A percentile compares a stretch with the other conserved stretches of the same genome.
Evolutionary conservation across 37 sponge, comb jelly and placozoan genomes (phyloP).

Genomic region (Halisarca cf. caerulea): DNA sequence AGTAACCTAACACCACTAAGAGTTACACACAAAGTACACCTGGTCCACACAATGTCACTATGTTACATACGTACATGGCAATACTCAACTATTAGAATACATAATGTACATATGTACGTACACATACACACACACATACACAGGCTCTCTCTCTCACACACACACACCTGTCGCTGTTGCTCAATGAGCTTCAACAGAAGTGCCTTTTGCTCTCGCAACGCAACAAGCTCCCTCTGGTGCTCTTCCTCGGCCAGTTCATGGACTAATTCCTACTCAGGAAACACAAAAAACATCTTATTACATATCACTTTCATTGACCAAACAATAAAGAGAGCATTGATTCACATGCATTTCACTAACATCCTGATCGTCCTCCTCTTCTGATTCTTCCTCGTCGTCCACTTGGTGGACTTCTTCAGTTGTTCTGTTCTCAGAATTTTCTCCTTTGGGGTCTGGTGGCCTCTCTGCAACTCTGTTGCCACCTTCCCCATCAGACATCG

Average conservation of each 20-base stretch:
- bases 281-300: not conserved
- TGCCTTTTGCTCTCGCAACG: constrained; percentile 21
- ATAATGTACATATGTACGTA: no score
- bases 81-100: no score
- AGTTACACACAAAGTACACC: no score
- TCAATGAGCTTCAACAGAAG: constrained; percentile 17
- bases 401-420: not conserved
- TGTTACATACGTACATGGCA: no score
- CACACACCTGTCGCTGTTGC: constrained; percentile 29
- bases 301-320: no score
- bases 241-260: constrained; percentile 32
- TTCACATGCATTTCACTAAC: not conserved
- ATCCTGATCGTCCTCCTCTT: not conserved
- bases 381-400: not conserved
- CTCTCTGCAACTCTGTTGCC: not conserved
- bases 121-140: no score
- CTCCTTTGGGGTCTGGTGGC: not conserved
- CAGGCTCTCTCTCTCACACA: no score
- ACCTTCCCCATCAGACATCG: not conserved
- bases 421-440: not conserved
- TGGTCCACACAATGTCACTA: no score
- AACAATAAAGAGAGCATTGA: no score
- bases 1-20: no score
- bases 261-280: not conserved
- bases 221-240: constrained; percentile 44